Evolutionary conservation across 2,797 vertebrate species (phyloP), one percentile per base, ranked within the genome.

Genomic region (Salarias fasciatus): DNA sequence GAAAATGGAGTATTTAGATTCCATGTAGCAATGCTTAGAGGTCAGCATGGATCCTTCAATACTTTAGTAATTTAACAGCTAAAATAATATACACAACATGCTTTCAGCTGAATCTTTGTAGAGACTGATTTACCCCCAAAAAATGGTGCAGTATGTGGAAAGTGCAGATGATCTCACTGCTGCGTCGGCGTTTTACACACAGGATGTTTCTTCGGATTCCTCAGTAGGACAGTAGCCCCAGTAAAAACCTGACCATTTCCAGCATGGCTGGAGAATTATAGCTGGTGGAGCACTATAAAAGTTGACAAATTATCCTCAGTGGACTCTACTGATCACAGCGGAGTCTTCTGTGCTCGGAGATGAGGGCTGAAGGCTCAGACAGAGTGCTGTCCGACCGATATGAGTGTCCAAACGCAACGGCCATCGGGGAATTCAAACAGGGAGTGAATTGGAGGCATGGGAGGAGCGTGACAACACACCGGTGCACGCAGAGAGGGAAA

Each of bases 301-400:
- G 69, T 77, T 84, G 78, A 83, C 79, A 75, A 85, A 88, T 84
- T 63, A 69, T 78, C 64, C 63, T 71, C 35, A 3, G 58, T 68
- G 79, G 78, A 72, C 45, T 53, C 66, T 41, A 68, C 57, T 84
- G 80, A 88, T 84, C 79, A 80, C 77, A 70, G 72, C 43, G 56
- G 67, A 63, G 74, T 56, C 66, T 55, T 74, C 62, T 68, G 72
- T 76, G 63, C 78, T 60, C 64, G 42, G 71, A 72, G 58, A 72
- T 57, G 59, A 66, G 72, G 48, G 46, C 47, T 54, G 53, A 73
- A 70, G 80, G 61, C 49, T 46, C 52, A 68, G 51, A 77, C 47
- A 42, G 15, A 45, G 72, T 14, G 41, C 38, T 58, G 66, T 44
- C 53, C 69, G 18, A 67, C 55, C 60, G 79, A 77, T 59, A 63